Evolutionary conservation across 2,888 invertebrate genomes (phyloP), one percentile per base, ranked within the genome.

Genomic region (Molanna angustata): DNA sequence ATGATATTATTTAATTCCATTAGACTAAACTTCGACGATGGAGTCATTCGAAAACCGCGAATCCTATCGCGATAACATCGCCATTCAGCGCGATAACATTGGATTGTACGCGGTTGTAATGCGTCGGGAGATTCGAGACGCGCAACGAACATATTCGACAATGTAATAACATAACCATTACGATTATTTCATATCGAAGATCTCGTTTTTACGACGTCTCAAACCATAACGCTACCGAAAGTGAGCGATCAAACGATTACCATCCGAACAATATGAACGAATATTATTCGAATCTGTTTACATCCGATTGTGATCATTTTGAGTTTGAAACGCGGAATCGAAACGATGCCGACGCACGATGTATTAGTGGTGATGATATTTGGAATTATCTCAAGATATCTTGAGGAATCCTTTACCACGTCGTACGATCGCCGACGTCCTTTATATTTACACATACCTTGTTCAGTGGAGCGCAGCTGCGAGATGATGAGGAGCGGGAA

Each of bases 301-400:
- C 21, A 21, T 18, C 22, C 35, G 49, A 37, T 35, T 42, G 49
- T 49, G 49, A 49, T 49, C 49, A 49, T 49, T 49, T 49, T 49
- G 49, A 43, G n/a, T 21, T n/a, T 18, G 43, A 39, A 16, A 14
- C n/a, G n/a, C n/a, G n/a, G n/a, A n/a, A n/a, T n/a, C n/a, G n/a
- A n/a, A n/a, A n/a, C n/a, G n/a, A n/a, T n/a, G n/a, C n/a, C n/a
- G n/a, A n/a, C n/a, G n/a, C n/a, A n/a, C n/a, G n/a, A n/a, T n/a
- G n/a, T n/a, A n/a, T n/a, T n/a, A n/a, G n/a, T n/a, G n/a, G n/a
- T n/a, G n/a, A n/a, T n/a, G n/a, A n/a, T n/a, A n/a, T n/a, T n/a
- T n/a, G n/a, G n/a, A n/a, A n/a, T n/a, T n/a, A n/a, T n/a, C n/a
- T n/a, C n/a, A n/a, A n/a, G n/a, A n/a, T n/a, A n/a, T n/a, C n/a